phyloP scores from a whole-genome alignment of 30 jellyfish, hydroid and myxozoan species.

The Pelagia noctiluca region DNA sequence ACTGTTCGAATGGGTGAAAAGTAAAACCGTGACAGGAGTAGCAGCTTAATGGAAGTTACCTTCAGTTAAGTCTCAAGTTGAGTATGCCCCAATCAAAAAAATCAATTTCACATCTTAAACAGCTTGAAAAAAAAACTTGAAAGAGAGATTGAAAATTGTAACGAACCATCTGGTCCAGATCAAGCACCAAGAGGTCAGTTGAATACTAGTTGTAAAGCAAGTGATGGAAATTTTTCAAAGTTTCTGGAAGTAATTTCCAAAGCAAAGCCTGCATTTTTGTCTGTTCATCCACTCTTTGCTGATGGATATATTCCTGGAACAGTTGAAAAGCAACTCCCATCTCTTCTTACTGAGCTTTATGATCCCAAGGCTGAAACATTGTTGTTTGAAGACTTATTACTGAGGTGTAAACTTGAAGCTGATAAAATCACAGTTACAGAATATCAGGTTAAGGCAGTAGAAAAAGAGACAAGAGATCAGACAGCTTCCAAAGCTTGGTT shows the following conservation, averaged over 20 bases:
- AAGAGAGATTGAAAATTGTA: not conserved
- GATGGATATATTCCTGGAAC: slow-evolving; percentile 28
- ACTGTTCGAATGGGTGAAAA: no score
- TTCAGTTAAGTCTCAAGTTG: no score
- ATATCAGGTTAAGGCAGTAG: no score
- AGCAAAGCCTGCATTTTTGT: slow-evolving; percentile 15
- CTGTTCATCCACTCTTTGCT: slow-evolving; percentile 25
- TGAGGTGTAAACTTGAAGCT: not conserved
- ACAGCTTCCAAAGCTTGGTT: slow-evolving; percentile 22
- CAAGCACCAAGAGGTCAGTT: slow-evolving; percentile 14
- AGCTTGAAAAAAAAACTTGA: not conserved
- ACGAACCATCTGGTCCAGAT: slow-evolving; percentile 14
- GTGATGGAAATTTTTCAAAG: slow-evolving; percentile 4
- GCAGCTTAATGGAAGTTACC: no score
- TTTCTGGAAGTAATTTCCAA: slow-evolving; percentile 17
- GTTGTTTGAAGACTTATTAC: not conserved
- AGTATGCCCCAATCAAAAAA: no score
- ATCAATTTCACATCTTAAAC: not conserved
- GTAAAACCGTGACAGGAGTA: no score
- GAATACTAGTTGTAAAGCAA: slow-evolving; percentile 13
- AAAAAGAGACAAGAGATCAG: slow-evolving; percentile 22
- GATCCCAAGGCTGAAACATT: not conserved
- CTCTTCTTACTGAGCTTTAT: no score
- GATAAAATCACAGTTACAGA: not conserved
- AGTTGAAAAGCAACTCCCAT: slow-evolving; percentile 1